Evolutionary conservation across 1,140 invertebrate genomes (phyloP), one percentile per base, ranked within the genome.

Genomic region (Drosophila bocki): DNA sequence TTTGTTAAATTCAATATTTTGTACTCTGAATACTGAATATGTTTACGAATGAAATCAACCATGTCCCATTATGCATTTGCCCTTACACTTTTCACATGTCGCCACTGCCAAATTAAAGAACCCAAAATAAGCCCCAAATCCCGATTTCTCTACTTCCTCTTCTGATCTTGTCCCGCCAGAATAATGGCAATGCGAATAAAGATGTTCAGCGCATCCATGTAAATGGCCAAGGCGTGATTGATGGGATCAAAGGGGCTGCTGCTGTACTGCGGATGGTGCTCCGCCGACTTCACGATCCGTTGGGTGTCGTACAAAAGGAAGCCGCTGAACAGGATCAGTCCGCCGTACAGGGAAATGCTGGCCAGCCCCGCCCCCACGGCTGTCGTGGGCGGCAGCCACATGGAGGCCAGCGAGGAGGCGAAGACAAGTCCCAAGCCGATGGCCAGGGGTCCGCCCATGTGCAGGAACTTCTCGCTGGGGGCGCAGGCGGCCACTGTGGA

Each of bases 281-380:
- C 98, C 13, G 99, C 99, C 51, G 95, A 94, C 60, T 96, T 95
- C 9, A 99, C 95, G 65, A 99, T 97, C 80, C 94, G 94, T 93
- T 99, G 99, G 5, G 98, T 99, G 90, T 99, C 98, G 88, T 99
- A 99, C 0, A 99, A 94, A 17, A 99, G 93, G 88, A 99, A 98
- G 71, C 95, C 96, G 61, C 97, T 96, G 93, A 99, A 99, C 0
- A 99, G 94, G 17, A 99, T 94, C 9, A 99, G 94, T 29, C 99
- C 99, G 53, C 99, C 99, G 92, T 99, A 99, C 3, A 99, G 91
- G 63, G 96, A 96, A 44, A 99, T 94, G 0, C 98, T 98, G 91
- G 99, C 97, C 11, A 99, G 92, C 45, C 98, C 92, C 22, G 98
- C 96, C 47, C 98, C 98, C 12, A 99, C 92, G 11, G 95, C 96